phyloP scores from a whole-genome alignment of 23 tunicate genomes.

The Ascidia mentula region DNA sequence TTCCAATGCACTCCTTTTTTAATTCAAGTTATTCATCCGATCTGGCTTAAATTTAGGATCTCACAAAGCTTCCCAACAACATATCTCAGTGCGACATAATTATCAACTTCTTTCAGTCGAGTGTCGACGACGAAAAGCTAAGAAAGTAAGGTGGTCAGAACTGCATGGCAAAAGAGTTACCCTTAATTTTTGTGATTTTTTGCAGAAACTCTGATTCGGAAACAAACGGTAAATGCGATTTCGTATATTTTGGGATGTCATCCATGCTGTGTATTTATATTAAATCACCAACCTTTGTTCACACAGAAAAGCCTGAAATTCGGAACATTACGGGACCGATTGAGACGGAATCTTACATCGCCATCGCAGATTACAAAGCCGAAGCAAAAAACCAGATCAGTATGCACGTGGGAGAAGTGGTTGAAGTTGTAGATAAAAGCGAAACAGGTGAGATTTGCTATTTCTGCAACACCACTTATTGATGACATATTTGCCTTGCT shows the following conservation, averaged over 20 bases:
- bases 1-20: no score
- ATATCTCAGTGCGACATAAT: conserved; percentile 54
- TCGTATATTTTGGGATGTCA: background rate
- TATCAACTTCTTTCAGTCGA: conserved; percentile 25
- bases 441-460: conserved; percentile 48
- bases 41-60: conserved; percentile 2
- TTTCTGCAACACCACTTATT: background rate
- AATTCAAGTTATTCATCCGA: no score
- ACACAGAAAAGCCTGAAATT: background rate
- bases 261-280: background rate
- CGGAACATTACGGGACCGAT: conserved; percentile 61
- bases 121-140: background rate
- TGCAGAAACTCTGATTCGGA: background rate
- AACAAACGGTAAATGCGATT: background rate
- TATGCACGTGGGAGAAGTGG: conserved; percentile 48
- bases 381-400: conserved; percentile 61
- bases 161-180: background rate
- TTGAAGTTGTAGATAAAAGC: conserved; percentile 72
- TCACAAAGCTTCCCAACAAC: conserved; percentile 31
- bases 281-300: background rate
- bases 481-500: background rate
- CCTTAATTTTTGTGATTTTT: background rate
- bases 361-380: conserved; percentile 71
- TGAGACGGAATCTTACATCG: conserved; percentile 48
- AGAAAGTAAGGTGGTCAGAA: background rate